phyloP scores from a whole-genome alignment of 2,113 vertebrate species.

The Plecotus auritus region DNA sequence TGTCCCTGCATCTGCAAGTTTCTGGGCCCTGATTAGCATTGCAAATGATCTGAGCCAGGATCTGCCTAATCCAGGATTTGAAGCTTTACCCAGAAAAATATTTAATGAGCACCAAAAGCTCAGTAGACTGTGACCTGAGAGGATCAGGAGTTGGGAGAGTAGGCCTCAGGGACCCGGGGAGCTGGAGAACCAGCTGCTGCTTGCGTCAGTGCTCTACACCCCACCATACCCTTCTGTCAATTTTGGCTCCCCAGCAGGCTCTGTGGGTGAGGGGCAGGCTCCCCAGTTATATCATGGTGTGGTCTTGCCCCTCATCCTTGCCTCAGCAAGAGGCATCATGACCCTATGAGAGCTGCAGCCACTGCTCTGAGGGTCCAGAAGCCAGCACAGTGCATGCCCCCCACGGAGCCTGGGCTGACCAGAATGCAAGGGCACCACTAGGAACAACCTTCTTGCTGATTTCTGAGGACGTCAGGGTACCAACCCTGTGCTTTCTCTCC shows the following conservation, averaged over 20 bases:
- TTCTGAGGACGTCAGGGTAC: background rate
- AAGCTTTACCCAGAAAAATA: constrained; percentile 1
- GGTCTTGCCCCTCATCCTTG: too few species aligned
- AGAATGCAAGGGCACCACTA: background rate
- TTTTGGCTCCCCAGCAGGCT: background rate
- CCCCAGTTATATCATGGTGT: too few species aligned
- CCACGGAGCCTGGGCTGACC: background rate
- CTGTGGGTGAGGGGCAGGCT: too few species aligned
- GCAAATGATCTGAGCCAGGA: background rate
- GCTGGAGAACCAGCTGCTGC: background rate
- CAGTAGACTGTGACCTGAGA: background rate
- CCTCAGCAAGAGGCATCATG: too few species aligned
- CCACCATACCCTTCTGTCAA: background rate
- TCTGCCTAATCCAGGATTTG: background rate
- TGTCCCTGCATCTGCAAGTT: too few species aligned
- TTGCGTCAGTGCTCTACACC: background rate
- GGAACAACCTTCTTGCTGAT: background rate
- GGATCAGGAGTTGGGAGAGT: background rate
- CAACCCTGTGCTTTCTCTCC: background rate
- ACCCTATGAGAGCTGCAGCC: too few species aligned
- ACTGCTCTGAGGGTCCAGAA: too few species aligned
- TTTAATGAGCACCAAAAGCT: background rate
- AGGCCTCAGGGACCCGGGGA: background rate
- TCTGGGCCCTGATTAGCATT: background rate
- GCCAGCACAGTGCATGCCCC: too few species aligned